phyloP scores from a whole-genome alignment of 2,888 invertebrate genomes.

The Nymphalis urticae region DNA sequence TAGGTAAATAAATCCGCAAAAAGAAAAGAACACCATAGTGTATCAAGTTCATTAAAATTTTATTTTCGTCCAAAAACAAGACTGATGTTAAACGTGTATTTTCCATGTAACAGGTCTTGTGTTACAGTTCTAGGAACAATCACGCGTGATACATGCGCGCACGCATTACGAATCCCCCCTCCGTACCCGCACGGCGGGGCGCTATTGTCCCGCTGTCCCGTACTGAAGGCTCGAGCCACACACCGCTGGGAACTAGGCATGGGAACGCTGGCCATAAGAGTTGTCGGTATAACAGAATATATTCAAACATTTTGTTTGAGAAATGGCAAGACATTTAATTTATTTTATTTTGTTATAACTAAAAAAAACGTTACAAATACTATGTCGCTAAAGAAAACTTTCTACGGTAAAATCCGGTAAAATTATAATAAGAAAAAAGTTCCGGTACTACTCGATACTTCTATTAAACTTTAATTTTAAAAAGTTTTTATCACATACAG shows the following conservation, averaged over 20 bases:
- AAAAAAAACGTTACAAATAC: no score
- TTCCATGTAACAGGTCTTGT: not conserved
- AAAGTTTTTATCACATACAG: no score
- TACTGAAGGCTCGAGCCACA: constrained; percentile 63
- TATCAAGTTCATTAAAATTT: not conserved
- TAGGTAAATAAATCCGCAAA: no score
- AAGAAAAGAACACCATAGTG: not conserved
- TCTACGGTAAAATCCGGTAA: no score
- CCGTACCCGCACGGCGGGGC: constrained; percentile 56
- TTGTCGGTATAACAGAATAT: not conserved
- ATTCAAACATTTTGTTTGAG: constrained; percentile 24
- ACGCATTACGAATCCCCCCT: constrained; percentile 30
- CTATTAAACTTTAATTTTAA: no score
- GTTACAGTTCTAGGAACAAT: constrained; percentile 31
- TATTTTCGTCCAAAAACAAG: not conserved
- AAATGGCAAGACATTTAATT: no score
- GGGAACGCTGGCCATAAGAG: not conserved
- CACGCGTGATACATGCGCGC: constrained; percentile 29
- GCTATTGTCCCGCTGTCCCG: constrained; percentile 71
- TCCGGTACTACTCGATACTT: no score
- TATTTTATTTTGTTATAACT: no score
- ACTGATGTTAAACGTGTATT: not conserved
- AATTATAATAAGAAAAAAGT: no score
- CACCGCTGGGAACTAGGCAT: constrained; percentile 46
- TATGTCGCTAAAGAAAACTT: no score